These are phyloP conservation scores for Psilopsiagon aymara DNA, from an alignment of 2,113 vertebrate genomes.

Conservation along the genomic window DNA sequence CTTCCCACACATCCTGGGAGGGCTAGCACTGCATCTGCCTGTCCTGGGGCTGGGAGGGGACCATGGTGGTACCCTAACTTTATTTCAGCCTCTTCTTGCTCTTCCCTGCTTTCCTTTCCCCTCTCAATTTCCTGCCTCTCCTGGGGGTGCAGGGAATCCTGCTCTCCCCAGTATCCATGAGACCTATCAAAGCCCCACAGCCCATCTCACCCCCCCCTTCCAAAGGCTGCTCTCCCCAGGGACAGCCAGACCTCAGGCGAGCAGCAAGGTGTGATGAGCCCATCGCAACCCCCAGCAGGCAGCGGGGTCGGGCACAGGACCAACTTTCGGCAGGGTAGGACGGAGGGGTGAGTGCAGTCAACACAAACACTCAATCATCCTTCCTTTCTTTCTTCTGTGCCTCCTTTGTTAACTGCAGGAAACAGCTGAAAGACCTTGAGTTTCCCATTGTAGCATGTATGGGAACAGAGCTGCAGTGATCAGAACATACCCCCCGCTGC, in stretches of 20 bases:
- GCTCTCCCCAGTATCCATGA: neutral
- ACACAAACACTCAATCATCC: conserved; percentile 71
- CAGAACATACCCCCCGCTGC: conserved; percentile 81
- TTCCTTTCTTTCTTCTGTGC: conserved; percentile 55
- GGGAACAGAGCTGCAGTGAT: conserved; percentile 74
- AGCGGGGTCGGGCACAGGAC: accelerated
- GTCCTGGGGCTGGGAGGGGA: neutral
- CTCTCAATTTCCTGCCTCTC: neutral
- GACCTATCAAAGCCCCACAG: neutral
- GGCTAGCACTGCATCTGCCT: neutral
- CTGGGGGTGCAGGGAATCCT: neutral
- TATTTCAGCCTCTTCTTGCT: neutral
- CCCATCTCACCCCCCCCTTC: neutral
- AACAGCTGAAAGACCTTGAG: conserved; percentile 71
- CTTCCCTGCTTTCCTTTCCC: neutral
- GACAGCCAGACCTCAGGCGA: neutral
- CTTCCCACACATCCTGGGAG: neutral
- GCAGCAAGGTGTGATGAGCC: neutral
- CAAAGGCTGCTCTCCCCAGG: accelerated
- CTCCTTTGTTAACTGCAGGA: conserved; percentile 72
- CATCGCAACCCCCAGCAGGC: neutral
- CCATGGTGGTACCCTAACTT: neutral
- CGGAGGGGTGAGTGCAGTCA: conserved; percentile 53
- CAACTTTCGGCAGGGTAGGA: conserved; percentile 3
- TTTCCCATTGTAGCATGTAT: conserved; percentile 55